Evolutionary conservation across 1,140 invertebrate genomes (phyloP).

Genomic region (Leptinotarsa texana): DNA sequence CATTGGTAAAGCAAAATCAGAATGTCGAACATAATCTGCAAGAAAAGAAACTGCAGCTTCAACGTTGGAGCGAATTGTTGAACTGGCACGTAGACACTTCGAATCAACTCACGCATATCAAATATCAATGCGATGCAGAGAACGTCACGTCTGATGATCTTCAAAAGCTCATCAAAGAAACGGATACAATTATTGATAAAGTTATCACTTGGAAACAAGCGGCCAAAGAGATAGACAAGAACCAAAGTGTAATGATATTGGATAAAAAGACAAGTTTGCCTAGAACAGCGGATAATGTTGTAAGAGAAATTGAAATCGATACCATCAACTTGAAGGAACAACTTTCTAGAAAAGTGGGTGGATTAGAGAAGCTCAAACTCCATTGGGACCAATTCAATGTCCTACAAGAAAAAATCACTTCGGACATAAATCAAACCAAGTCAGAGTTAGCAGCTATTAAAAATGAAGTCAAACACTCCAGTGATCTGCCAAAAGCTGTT

Average conservation of each 20-base stretch:
- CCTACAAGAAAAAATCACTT: conserved; percentile 66
- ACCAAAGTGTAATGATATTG: conserved; percentile 62
- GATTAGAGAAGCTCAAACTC: conserved; percentile 68
- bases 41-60: conserved; percentile 73
- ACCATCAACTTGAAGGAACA: conserved; percentile 67
- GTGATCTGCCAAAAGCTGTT: conserved; percentile 64
- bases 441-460: conserved; percentile 62
- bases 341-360: conserved; percentile 67
- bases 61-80: conserved; percentile 82
- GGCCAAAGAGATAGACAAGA: conserved; percentile 69
- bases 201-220: conserved; percentile 71
- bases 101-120: conserved; percentile 77
- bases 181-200: conserved; percentile 68
- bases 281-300: conserved; percentile 68
- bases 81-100: conserved; percentile 81
- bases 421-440: conserved; percentile 64
- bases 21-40: conserved; percentile 74
- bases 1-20: conserved; percentile 76
- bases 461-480: conserved; percentile 57
- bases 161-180: conserved; percentile 67
- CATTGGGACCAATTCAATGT: conserved; percentile 72
- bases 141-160: conserved; percentile 70
- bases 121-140: conserved; percentile 74
- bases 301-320: conserved; percentile 73
- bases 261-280: conserved; percentile 70